phyloP scores from a whole-genome alignment of 2,888 invertebrate species.

The Agriotes lineatus region DNA sequence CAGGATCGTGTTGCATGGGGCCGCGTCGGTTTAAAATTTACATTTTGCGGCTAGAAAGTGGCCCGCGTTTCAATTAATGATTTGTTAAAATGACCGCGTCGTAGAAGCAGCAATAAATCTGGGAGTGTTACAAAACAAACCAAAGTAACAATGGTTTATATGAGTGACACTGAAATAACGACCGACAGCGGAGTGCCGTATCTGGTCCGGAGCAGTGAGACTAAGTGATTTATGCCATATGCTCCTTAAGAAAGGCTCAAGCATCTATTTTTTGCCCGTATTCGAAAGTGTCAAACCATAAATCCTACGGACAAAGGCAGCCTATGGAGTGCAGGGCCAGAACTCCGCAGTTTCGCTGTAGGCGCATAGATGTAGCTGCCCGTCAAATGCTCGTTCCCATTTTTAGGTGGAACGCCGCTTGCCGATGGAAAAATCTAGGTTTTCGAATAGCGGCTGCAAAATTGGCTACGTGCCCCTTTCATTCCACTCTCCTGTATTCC shows the following conservation, averaged over 20 bases:
- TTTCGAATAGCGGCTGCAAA: too few relatives aligned
- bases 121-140: slow-evolving; percentile 65
- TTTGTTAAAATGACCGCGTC: slow-evolving; percentile 42
- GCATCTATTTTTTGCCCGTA: slow-evolving; percentile 66
- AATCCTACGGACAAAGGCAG: slow-evolving; percentile 60
- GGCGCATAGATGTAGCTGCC: slow-evolving; percentile 51
- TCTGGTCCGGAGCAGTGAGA: slow-evolving; percentile 51
- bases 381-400: slow-evolving; percentile 8
- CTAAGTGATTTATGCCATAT: slow-evolving; percentile 65
- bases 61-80: slow-evolving; percentile 41
- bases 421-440: neutral
- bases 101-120: slow-evolving; percentile 61
- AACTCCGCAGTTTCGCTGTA: slow-evolving; percentile 41
- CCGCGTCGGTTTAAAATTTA: neutral
- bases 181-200: slow-evolving; percentile 48
- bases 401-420: neutral
- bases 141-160: slow-evolving; percentile 64
- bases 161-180: slow-evolving; percentile 65
- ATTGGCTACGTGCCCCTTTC: too few relatives aligned
- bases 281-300: slow-evolving; percentile 67
- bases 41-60: neutral
- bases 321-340: slow-evolving; percentile 46
- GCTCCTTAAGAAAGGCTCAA: slow-evolving; percentile 66
- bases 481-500: too few relatives aligned
- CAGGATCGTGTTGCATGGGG: neutral